Conservation (phyloP, 2,797 vertebrate genomes). For the Mallotus villosus region DNA sequence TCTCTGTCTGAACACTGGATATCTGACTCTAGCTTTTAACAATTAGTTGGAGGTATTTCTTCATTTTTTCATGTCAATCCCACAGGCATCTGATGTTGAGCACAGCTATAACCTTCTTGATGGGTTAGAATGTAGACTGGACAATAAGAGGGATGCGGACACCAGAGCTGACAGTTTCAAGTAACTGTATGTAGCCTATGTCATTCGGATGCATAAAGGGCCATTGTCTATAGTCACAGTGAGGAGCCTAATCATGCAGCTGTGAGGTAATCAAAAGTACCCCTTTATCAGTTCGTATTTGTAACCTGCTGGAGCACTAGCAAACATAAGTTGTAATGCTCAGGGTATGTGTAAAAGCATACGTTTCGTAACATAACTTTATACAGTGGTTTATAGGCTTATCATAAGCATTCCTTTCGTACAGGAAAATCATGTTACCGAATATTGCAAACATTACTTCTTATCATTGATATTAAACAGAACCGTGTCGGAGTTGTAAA, state of each 20-base stretch:
- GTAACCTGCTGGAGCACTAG: too few relatives aligned
- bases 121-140: background rate
- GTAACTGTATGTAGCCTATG: conserved; percentile 73
- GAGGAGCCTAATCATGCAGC: conserved; percentile 78
- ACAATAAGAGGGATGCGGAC: conserved; percentile 42
- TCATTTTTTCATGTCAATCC: background rate
- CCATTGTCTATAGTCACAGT: conserved; percentile 80
- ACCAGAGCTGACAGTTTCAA: conserved; percentile 75
- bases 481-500: too few relatives aligned
- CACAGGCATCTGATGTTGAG: background rate
- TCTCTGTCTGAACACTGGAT: too few relatives aligned
- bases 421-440: too few relatives aligned
- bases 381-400: too few relatives aligned
- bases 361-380: too few relatives aligned
- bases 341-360: too few relatives aligned
- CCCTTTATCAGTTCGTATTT: background rate
- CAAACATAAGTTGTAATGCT: too few relatives aligned
- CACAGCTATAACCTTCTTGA: background rate
- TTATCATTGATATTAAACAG: too few relatives aligned
- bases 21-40: too few relatives aligned
- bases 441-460: too few relatives aligned
- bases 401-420: too few relatives aligned
- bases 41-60: background rate
- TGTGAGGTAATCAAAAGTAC: conserved; percentile 53
- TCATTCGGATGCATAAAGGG: conserved; percentile 76